Evolutionary conservation across 2,888 invertebrate species (phyloP), one percentile per base, ranked within the genome.

Genomic region (Lymantria monacha): DNA sequence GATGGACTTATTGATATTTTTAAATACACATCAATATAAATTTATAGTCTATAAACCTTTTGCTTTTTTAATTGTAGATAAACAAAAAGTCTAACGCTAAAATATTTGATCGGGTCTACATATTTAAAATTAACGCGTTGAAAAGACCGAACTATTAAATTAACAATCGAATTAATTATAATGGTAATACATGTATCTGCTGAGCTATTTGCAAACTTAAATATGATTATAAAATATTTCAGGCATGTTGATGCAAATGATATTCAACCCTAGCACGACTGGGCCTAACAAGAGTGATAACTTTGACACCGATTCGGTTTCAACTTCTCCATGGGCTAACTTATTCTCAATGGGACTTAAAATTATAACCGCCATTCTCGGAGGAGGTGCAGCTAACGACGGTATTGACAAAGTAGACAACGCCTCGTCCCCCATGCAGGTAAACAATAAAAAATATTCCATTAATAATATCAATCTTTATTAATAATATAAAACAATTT

Each of bases 381-480:
- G 97, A 46, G 96, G 96, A 54, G 95, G 95, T 36, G 94, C 93
- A 36, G 94, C 94, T 43, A 94, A 93, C 70, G 96, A 96, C 76
- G 96, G 96, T 52, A 97, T 97, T 82, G 97, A 97, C 83, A 97
- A 97, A 87, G 96, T 97, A 52, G 97, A 97, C 87, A 96, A 96
- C 80, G 96, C 95, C 74, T 95, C 95, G 59, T 95, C 95, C 13
- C 97, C 97, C 55, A 96, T 97, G 95, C 97, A 97, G 96, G 97
- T 97, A 93, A 78, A 55, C 53, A 55, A 30, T 30, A 9, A 30
- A 22, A 5, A 2, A 1, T 30, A 30, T 55, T 65, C 53, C 22
- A 22, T 22, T 54, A 62, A 52, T 33, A 30, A 65, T 44, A 47
- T 41, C 51, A 48, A 46, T 53, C 33, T 50, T 38, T 38, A 38